phyloP scores from a whole-genome alignment of 92 coral and sea anemone genomes.

The Umimayanthus chanpuru region DNA sequence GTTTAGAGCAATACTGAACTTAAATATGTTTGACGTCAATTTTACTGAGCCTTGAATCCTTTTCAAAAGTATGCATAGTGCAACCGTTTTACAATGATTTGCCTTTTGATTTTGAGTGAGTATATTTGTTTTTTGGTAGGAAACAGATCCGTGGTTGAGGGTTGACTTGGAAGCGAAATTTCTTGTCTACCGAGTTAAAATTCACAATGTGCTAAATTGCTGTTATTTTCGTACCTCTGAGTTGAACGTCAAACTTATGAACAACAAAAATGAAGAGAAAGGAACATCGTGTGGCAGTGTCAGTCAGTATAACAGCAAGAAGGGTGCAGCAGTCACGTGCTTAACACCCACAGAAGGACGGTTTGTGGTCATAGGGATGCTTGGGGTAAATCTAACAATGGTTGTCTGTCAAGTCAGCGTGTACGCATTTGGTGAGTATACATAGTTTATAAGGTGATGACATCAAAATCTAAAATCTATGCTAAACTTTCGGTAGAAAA shows the following conservation, averaged over 20 bases:
- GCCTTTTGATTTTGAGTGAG: not conserved
- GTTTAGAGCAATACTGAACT: no score
- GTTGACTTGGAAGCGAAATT: not conserved
- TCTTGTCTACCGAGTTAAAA: conserved; percentile 20
- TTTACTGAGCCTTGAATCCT: no score
- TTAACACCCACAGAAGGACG: not conserved
- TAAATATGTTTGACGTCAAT: no score
- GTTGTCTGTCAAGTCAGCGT: conserved; percentile 24
- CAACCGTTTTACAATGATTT: not conserved
- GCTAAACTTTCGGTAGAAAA: no score
- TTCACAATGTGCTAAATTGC: conserved; percentile 7
- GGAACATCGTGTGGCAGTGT: conserved; percentile 10
- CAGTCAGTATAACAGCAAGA: not conserved
- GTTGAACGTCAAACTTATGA: not conserved
- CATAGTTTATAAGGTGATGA: no score
- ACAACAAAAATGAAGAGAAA: not conserved
- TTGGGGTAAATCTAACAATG: conserved; percentile 9
- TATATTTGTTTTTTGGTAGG: not conserved
- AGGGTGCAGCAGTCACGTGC: not conserved
- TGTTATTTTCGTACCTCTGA: not conserved
- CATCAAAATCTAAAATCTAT: no score
- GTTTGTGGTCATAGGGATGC: conserved; percentile 9
- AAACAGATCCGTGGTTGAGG: conserved; percentile 32
- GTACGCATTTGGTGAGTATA: conserved; percentile 37
- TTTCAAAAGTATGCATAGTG: not conserved